Evolutionary conservation across 2,113 vertebrate genomes (phyloP).

Genomic region (Theristicus caerulescens): DNA sequence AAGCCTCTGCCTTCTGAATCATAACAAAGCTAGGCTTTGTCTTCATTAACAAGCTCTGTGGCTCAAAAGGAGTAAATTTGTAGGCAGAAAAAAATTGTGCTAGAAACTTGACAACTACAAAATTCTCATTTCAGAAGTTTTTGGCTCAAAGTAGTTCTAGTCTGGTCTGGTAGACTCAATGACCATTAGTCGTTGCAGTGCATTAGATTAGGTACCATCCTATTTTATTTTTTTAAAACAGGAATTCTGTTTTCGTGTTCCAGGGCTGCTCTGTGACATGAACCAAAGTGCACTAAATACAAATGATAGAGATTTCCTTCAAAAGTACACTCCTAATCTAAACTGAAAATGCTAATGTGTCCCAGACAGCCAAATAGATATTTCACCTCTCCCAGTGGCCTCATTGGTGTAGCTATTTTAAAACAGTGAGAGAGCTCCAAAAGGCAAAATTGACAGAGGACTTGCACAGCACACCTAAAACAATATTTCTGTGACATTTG

Average conservation of each 20-base stretch:
- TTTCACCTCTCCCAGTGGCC: not conserved
- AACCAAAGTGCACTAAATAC: not conserved
- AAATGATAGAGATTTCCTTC: not conserved
- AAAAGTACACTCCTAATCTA: not conserved
- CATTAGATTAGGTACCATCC: not conserved
- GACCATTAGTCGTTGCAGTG: not conserved
- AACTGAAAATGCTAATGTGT: not conserved
- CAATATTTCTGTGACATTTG: not conserved
- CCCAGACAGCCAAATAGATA: not conserved
- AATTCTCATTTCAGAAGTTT: not conserved
- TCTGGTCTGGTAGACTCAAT: not conserved
- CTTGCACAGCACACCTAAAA: not conserved
- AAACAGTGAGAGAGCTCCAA: not conserved
- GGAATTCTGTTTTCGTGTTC: not conserved
- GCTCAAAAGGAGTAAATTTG: not conserved
- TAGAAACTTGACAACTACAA: not conserved
- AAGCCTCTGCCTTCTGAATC: not conserved
- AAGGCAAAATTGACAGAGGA: not conserved
- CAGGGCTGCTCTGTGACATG: not conserved
- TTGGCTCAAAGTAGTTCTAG: not conserved
- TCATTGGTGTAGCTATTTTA: not conserved
- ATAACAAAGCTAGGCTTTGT: not conserved
- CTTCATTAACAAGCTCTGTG: not conserved
- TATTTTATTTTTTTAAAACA: not conserved
- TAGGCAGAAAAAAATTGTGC: not conserved